phyloP scores from a whole-genome alignment of 92 coral and sea anemone species.

The Phenganax stokvisi region DNA sequence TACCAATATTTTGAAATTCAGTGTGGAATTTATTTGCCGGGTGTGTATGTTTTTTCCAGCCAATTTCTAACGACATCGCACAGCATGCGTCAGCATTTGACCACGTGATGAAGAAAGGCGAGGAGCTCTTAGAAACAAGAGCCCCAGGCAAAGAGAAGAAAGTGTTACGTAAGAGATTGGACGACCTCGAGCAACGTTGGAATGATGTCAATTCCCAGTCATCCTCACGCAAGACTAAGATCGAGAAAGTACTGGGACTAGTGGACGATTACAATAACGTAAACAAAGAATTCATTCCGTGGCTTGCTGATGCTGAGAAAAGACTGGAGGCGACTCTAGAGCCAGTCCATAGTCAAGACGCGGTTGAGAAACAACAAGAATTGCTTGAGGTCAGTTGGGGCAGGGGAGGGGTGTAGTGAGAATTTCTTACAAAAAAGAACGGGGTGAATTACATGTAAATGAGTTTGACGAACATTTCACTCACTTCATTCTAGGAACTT shows the following conservation, averaged over 20 bases:
- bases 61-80: conserved; percentile 59
- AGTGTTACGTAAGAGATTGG: conserved; percentile 57
- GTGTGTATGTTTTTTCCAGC: conserved; percentile 33
- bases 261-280: conserved; percentile 59
- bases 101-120: conserved; percentile 71
- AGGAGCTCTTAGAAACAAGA: conserved; percentile 56
- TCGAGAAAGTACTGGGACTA: conserved; percentile 67
- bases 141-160: conserved; percentile 73
- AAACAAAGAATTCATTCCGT: conserved; percentile 62
- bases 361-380: conserved; percentile 60
- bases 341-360: conserved; percentile 70
- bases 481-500: conserved; percentile 51
- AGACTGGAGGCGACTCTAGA: conserved; percentile 58
- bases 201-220: conserved; percentile 55
- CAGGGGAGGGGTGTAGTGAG: neutral
- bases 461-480: neutral
- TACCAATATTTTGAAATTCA: neutral
- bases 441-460: neutral
- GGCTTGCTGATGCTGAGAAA: conserved; percentile 81
- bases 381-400: conserved; percentile 63
- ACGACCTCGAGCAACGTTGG: conserved; percentile 70
- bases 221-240: conserved; percentile 51
- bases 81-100: conserved; percentile 70
- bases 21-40: too few species aligned
- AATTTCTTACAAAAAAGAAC: neutral